Evolutionary conservation across 2,797 vertebrate species (phyloP).

Genomic region (Coccyzus lansbergi): DNA sequence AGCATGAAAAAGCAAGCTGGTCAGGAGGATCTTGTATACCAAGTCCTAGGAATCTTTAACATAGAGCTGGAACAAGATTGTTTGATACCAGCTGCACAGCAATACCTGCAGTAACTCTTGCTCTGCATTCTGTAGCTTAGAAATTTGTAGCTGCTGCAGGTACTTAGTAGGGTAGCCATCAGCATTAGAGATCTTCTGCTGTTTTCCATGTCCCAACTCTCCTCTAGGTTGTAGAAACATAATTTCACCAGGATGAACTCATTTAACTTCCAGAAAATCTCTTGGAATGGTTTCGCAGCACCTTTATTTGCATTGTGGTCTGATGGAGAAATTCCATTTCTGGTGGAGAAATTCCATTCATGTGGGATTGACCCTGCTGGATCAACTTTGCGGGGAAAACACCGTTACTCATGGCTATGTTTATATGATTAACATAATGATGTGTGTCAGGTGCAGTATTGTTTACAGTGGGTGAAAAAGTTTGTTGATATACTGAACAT

Average conservation of each 20-base stretch:
- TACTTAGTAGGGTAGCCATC: background rate
- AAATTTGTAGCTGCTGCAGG: background rate
- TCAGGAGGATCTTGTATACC: background rate
- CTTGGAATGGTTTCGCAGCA: background rate
- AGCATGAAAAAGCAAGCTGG: background rate
- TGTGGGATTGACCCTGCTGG: background rate
- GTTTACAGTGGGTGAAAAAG: background rate
- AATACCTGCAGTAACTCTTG: background rate
- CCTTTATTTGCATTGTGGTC: background rate
- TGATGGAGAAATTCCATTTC: background rate
- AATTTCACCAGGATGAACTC: background rate
- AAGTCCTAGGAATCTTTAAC: background rate
- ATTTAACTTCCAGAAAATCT: background rate
- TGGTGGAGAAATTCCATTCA: background rate
- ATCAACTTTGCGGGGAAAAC: background rate
- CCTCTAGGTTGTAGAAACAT: background rate
- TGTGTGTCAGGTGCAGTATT: background rate
- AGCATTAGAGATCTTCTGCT: background rate
- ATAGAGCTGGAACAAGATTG: fast-evolving
- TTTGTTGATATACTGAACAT: background rate
- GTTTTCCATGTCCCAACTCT: background rate
- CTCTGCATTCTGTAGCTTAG: background rate
- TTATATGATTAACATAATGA: background rate
- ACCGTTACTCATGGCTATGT: fast-evolving
- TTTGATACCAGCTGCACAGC: background rate